These are phyloP conservation scores for Diabrotica undecimpunctata DNA, from an alignment of 1,140 invertebrate species.

Conservation along the genomic window DNA sequence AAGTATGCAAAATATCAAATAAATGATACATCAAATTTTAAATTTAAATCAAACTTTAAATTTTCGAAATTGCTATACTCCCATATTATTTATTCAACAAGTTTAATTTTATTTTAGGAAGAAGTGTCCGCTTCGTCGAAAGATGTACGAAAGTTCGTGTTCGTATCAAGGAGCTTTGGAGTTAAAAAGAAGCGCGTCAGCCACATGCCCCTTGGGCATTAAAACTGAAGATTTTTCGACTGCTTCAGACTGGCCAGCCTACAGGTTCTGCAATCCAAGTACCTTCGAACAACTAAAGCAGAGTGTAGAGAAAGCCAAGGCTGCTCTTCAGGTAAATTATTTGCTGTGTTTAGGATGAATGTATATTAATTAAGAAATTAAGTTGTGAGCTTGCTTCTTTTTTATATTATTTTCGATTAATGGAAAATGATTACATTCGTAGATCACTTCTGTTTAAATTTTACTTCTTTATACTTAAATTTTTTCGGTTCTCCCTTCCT, in stretches of 20 bases:
- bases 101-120: slow-evolving; percentile 37
- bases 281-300: slow-evolving; percentile 86
- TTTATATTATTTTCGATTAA: too few relatives aligned
- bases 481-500: too few relatives aligned
- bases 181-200: slow-evolving; percentile 66
- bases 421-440: too few relatives aligned
- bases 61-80: too few relatives aligned
- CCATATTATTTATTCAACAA: too few relatives aligned
- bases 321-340: slow-evolving; percentile 60
- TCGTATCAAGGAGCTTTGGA: slow-evolving; percentile 81
- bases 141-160: slow-evolving; percentile 86
- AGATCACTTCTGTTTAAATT: too few relatives aligned
- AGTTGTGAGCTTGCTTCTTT: too few relatives aligned
- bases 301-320: slow-evolving; percentile 84
- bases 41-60: too few relatives aligned
- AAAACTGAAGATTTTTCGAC: slow-evolving; percentile 59
- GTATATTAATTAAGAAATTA: too few relatives aligned
- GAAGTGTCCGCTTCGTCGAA: slow-evolving; percentile 44
- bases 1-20: too few relatives aligned
- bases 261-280: slow-evolving; percentile 68
- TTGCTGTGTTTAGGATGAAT: background rate
- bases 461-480: too few relatives aligned
- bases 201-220: slow-evolving; percentile 46
- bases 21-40: too few relatives aligned
- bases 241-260: slow-evolving; percentile 65